Evolutionary conservation across 2,797 vertebrate genomes (phyloP), one percentile per base, ranked within the genome.

Genomic region (Hypotaenidia philippensis): DNA sequence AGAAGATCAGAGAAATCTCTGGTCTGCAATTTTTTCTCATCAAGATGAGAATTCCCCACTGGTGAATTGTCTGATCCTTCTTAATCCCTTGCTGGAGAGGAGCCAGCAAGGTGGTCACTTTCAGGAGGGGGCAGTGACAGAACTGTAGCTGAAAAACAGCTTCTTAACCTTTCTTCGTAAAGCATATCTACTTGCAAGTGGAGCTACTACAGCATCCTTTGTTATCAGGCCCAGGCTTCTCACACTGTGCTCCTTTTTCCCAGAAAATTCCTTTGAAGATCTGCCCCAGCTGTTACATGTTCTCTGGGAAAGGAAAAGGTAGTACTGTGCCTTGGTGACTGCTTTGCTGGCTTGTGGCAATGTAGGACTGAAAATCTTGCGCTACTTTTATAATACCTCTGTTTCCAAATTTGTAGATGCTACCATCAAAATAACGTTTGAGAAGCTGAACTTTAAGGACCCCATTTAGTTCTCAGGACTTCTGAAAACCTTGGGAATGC

Each of bases 111-210:
- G 47, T 19, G 68, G 93, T 86, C 45, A 3, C 64, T 83, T 96
- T 85, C 52, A 66, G 64, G 47, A 83, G 47, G 59, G 92, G 77
- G 34, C 61, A 92, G 57, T 52, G 68, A 83, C 52, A 74, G 45
- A 86, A 85, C 21, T 21, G 13, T 81, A 76, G 69, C 83, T 86
- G 44, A 84, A 92, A 95, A 90, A 9, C 65, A 93, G 32, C 85
- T 96, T 64, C 76, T 90, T 90, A 90, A 83, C 70, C 72, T 94
- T 90, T 90, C 50, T 83, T 5, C 20, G 22, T 72, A 78, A 80
- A 86, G 18, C 21, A 6, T 65, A 71, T 88, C 47, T 36, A 38
- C 65, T 77, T 87, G 15, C 45, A 57, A 83, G 27, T 83, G 63
- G 52, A 50, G 44, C 32, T 88, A 14, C 65, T 78, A 3, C 29